A percentile compares a stretch with the other conserved stretches of the same genome.
Conservation (phyloP, 2,797 vertebrate species). For the Cirrhinus molitorella region DNA sequence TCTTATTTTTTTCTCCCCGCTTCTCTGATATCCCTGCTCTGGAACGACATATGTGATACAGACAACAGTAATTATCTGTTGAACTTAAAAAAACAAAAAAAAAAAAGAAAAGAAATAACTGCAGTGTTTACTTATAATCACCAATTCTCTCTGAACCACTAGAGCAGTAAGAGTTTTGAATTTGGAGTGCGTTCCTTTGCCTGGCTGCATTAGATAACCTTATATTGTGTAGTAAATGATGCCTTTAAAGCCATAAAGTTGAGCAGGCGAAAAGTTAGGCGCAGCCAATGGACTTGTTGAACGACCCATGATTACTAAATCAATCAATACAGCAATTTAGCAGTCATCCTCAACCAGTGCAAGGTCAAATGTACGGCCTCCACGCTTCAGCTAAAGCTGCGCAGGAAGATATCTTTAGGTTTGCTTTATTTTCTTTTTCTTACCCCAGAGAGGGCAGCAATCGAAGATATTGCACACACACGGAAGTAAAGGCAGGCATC, state of each 20-base stretch:
- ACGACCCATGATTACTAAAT: slow-evolving; percentile 17
- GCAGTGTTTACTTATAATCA: slow-evolving; percentile 27
- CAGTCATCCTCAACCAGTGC: slow-evolving; percentile 38
- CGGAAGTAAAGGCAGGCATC: slow-evolving; percentile 5
- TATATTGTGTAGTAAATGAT: slow-evolving; percentile 3
- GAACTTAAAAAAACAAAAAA: slow-evolving; percentile 6
- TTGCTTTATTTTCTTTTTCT: slow-evolving; percentile 34
- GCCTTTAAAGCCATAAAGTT: slow-evolving; percentile 1
- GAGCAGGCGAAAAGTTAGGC: slow-evolving; percentile 6
- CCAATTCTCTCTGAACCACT: slow-evolving; percentile 26
- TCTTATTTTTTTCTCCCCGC: background rate
- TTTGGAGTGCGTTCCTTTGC: slow-evolving; percentile 3
- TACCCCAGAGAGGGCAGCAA: slow-evolving; percentile 28
- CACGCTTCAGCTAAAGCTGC: slow-evolving; percentile 34
- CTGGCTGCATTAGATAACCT: slow-evolving; percentile 6
- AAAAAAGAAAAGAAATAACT: background rate
- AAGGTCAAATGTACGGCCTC: slow-evolving; percentile 37
- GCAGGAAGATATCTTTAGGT: slow-evolving; percentile 30
- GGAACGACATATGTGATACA: background rate
- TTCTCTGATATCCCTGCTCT: background rate
- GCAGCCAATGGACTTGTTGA: slow-evolving; percentile 16
- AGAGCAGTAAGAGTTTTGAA: slow-evolving; percentile 18
- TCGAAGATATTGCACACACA: slow-evolving; percentile 38
- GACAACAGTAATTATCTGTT: slow-evolving; percentile 20
- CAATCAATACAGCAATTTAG: slow-evolving; percentile 49